These are phyloP conservation scores for Himalopsyche kuldschensis DNA, from an alignment of 2,888 invertebrate species.

Conservation along the genomic window DNA sequence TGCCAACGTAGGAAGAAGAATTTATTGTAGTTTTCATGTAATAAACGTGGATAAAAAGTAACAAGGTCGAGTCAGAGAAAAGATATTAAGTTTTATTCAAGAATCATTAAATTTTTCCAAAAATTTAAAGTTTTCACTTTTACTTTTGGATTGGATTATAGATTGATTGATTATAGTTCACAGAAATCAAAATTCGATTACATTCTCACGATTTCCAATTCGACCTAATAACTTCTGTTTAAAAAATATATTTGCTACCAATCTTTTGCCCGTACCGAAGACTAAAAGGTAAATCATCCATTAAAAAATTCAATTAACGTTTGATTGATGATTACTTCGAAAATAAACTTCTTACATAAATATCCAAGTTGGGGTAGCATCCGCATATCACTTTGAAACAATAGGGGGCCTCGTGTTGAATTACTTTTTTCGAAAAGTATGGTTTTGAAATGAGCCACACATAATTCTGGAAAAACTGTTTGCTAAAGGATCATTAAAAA, in stretches of 20 bases:
- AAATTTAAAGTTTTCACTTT: too few relatives aligned
- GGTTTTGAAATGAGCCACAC: not conserved
- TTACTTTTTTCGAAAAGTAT: not conserved
- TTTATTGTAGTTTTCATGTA: too few relatives aligned
- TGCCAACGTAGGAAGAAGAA: too few relatives aligned
- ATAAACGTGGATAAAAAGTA: too few relatives aligned
- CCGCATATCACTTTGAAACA: conserved; percentile 24
- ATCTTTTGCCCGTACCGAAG: conserved; percentile 4
- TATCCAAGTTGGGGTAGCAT: conserved; percentile 32
- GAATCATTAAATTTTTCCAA: too few relatives aligned
- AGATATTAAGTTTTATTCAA: too few relatives aligned
- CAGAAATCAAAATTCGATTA: conserved; percentile 12
- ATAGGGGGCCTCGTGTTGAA: conserved; percentile 20
- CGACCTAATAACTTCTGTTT: conserved; percentile 33
- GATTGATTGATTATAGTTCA: not conserved
- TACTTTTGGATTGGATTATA: not conserved
- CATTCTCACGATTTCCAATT: conserved; percentile 29
- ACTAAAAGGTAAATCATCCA: conserved; percentile 28
- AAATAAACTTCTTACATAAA: conserved; percentile 36
- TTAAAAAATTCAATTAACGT: conserved; percentile 35
- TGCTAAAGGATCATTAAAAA: not conserved
- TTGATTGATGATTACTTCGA: conserved; percentile 32
- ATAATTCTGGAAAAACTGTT: not conserved
- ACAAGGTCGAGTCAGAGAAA: too few relatives aligned
- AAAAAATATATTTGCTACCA: conserved; percentile 2